phyloP scores from a whole-genome alignment of 1,140 invertebrate species.

The Xylocopa sonorina region DNA sequence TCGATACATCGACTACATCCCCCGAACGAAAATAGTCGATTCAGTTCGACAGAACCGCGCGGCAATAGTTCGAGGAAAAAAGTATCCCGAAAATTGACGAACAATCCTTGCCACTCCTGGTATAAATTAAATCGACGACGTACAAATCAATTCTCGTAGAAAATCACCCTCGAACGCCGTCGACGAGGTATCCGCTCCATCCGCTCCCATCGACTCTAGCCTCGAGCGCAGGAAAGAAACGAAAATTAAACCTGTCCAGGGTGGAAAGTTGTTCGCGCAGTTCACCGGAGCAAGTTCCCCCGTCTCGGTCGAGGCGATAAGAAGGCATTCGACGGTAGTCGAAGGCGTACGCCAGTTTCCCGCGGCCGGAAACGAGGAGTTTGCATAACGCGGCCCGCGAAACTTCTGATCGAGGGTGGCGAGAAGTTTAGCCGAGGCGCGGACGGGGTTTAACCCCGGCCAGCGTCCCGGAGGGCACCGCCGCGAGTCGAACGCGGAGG shows the following conservation, averaged over 20 bases:
- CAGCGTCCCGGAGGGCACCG: conserved; percentile 37
- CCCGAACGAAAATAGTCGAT: no score
- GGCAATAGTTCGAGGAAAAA: no score
- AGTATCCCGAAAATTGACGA: no score
- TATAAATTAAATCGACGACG: not conserved
- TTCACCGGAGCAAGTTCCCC: not conserved
- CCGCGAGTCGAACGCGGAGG: conserved; percentile 5
- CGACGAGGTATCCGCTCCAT: not conserved
- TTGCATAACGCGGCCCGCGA: conserved; percentile 47
- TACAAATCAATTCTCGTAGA: not conserved
- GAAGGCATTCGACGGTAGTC: conserved; percentile 20
- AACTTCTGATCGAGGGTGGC: conserved; percentile 58
- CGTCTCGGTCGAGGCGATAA: conserved; percentile 11
- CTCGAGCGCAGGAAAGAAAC: not conserved
- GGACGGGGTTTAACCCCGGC: conserved; percentile 14
- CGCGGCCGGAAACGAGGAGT: conserved; percentile 53
- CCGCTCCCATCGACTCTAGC: not conserved
- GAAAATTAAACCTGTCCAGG: conserved; percentile 32
- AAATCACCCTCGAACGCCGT: not conserved
- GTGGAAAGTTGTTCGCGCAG: not conserved
- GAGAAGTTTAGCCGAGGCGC: conserved; percentile 50
- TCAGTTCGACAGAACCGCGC: no score
- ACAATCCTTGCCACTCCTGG: no score
- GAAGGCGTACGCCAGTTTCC: conserved; percentile 25
- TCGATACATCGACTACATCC: conserved; percentile 2